These are phyloP conservation scores for Eupeodes luniger DNA, from an alignment of 2,888 invertebrate genomes.

Conservation along the genomic window DNA sequence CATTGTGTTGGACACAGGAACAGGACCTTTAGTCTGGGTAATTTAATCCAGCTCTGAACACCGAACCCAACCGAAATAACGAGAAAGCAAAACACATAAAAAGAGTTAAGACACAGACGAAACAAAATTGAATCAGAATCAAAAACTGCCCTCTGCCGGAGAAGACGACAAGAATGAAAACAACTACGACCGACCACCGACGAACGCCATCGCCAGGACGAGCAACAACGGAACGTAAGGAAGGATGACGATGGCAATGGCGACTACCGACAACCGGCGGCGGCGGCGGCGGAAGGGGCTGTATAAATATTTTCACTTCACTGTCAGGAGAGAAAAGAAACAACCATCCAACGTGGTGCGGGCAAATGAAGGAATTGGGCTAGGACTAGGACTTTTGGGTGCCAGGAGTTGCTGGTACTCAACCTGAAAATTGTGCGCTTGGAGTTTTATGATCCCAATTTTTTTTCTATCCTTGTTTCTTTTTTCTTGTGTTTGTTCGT, in stretches of 20 bases:
- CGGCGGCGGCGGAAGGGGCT: constrained; percentile 1
- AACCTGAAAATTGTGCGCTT: constrained; percentile 65
- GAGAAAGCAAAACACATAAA: constrained; percentile 56
- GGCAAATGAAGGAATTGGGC: constrained; percentile 1
- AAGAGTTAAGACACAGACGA: constrained; percentile 70
- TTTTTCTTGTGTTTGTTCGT: constrained; percentile 12
- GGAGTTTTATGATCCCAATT: constrained; percentile 37
- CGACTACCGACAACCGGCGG: neutral
- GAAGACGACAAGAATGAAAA: constrained; percentile 10
- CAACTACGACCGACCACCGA: neutral
- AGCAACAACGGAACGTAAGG: neutral
- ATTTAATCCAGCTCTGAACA: constrained; percentile 54
- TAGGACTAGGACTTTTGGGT: constrained; percentile 18
- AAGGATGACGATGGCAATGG: neutral
- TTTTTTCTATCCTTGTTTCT: neutral
- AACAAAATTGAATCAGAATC: constrained; percentile 74
- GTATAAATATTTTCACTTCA: constrained; percentile 64
- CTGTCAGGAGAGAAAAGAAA: constrained; percentile 41
- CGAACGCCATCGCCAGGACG: neutral
- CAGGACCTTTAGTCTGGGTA: constrained; percentile 55
- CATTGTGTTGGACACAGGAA: constrained; percentile 50
- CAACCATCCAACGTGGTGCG: neutral
- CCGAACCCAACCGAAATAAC: constrained; percentile 38
- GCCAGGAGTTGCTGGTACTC: constrained; percentile 47
- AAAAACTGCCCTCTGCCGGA: constrained; percentile 47